A percentile compares a stretch with the other conserved stretches of the same genome.
Evolutionary conservation across 2,888 invertebrate genomes (phyloP).

Genomic region (Dusona sp.): DNA sequence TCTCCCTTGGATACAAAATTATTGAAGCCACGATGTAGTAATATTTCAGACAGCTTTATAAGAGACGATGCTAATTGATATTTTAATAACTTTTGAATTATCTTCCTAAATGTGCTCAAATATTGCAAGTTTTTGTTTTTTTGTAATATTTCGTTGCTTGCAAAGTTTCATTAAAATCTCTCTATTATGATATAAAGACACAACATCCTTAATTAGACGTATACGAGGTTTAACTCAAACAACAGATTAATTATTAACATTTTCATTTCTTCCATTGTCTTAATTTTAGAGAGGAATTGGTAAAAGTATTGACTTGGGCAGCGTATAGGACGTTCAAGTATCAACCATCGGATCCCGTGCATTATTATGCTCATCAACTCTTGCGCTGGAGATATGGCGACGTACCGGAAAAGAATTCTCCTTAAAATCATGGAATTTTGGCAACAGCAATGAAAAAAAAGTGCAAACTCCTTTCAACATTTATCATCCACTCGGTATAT

Average conservation of each 20-base stretch:
- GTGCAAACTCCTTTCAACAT: neutral
- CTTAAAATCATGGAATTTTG: constrained; percentile 40
- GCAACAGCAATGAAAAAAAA: neutral
- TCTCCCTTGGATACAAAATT: too few relatives aligned
- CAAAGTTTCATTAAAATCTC: too few relatives aligned
- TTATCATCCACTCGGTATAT: constrained; percentile 16
- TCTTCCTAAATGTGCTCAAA: too few relatives aligned
- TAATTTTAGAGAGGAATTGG: constrained; percentile 72
- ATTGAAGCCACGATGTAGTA: too few relatives aligned
- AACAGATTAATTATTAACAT: neutral
- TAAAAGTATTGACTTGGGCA: constrained; percentile 78
- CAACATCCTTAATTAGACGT: too few relatives aligned
- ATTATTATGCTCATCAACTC: constrained; percentile 76
- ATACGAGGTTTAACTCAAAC: neutral
- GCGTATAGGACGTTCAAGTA: constrained; percentile 71
- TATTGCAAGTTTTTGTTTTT: too few relatives aligned
- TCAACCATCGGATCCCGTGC: constrained; percentile 73
- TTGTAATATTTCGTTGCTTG: too few relatives aligned
- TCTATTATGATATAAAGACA: too few relatives aligned
- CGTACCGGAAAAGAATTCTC: constrained; percentile 55
- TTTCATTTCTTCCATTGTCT: neutral
- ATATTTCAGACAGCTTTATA: too few relatives aligned
- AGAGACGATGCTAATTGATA: too few relatives aligned
- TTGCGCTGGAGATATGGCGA: constrained; percentile 74
- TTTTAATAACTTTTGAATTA: too few relatives aligned